Base-by-base conservation (phyloP, 2,797 vertebrate species). In the Aplochiton taeniatus region DNA sequence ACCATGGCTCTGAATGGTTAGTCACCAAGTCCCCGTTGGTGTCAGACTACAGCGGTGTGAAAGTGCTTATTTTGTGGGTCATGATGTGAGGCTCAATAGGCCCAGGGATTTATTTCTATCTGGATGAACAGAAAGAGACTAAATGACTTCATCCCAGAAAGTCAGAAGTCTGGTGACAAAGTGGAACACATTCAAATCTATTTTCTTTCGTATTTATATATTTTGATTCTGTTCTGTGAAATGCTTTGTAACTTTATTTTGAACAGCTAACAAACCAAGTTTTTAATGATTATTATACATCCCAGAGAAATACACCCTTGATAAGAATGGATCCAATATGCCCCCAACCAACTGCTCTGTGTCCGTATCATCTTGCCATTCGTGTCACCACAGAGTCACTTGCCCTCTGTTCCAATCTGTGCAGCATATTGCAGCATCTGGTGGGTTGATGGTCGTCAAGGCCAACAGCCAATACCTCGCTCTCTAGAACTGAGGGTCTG, bases 361-460 rank as follows among this genome's bases (percentile, higher is more conserved):
- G 70, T 75, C 66, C 68, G 67, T 75, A 83, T 80, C 72, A 83
- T 83, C 64, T 74, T 76, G 64, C 65, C 73, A 77, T 67, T 72
- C 70, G 17, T 75, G 80, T 63, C 79, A 83, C 84, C 76, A 84
- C 83, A 81, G 63, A 79, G 77, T 62, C 73, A 75, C 81, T 79
- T 66, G 61, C 57, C 66, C 75, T 61, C 70, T 67, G 61, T 70
- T 63, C 74, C 85, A 85, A 80, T 85, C 89, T 87, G 88, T 76
- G 73, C 77, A 55, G 64, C 88, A 87, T 84, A 86, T 77, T 85
- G 84, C 65, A 81, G 68, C 88, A 90, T 91, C 90, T 90, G 88
- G 86, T 53, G 11, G 62, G 62, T 87, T 88, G 84, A 85, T 69
- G 75, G 88, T 73, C 78, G 76, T 78, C 68, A 6, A 75, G 63